phyloP scores from a whole-genome alignment of 2,113 vertebrate genomes.

The Spheniscus mendiculus region DNA sequence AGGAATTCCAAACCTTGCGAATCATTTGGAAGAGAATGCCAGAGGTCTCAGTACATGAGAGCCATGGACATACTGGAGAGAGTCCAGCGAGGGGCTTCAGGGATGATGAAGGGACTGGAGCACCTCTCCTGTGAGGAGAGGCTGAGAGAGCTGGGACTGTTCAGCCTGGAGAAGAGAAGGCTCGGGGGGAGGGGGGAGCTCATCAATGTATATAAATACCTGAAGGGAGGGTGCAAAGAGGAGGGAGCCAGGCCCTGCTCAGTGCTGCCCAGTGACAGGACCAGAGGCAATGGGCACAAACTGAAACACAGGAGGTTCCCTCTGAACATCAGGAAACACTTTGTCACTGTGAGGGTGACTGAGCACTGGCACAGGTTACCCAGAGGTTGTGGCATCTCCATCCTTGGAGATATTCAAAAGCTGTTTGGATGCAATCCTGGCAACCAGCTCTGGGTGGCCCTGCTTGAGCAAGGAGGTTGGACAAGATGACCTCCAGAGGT shows the following conservation, averaged over 20 bases:
- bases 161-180: neutral
- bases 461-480: neutral
- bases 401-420: neutral
- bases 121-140: neutral
- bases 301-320: neutral
- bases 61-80: neutral
- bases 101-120: neutral
- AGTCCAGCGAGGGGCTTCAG: neutral
- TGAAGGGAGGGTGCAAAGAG: neutral
- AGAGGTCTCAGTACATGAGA: neutral
- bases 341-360: neutral
- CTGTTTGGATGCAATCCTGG: fast-evolving
- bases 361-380: neutral
- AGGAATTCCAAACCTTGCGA: neutral
- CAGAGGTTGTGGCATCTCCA: neutral
- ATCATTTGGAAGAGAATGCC: neutral
- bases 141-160: neutral
- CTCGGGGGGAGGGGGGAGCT: neutral
- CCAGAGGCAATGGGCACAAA: fast-evolving
- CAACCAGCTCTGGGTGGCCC: neutral
- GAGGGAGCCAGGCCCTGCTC: neutral
- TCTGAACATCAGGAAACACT: neutral
- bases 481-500: neutral
- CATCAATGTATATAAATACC: neutral
- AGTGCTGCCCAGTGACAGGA: neutral